phyloP scores from a whole-genome alignment of 2,888 invertebrate genomes.

The Tanaodytes sp. region DNA sequence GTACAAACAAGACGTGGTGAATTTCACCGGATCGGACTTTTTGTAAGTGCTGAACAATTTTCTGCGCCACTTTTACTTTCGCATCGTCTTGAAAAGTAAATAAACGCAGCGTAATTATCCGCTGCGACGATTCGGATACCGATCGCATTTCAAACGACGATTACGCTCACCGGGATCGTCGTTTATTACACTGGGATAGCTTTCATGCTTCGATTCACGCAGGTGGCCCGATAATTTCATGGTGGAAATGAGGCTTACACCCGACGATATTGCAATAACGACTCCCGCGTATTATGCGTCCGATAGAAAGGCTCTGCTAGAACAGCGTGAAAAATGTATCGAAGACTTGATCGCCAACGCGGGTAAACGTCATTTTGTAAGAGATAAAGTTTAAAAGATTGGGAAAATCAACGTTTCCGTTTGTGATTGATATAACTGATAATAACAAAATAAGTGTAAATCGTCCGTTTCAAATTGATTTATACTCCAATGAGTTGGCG shows the following conservation, averaged over 20 bases:
- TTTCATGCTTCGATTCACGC: conserved; percentile 46
- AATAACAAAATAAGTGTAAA: neutral
- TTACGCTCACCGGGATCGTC: too few species aligned
- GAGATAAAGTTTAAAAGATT: neutral
- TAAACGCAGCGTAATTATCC: too few species aligned
- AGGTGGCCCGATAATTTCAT: conserved; percentile 84
- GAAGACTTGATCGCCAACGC: conserved; percentile 60
- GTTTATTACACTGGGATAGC: conserved; percentile 17
- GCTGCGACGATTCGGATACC: conserved; percentile 68
- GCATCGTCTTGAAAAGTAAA: too few species aligned
- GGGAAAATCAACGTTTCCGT: too few species aligned
- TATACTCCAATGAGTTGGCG: too few species aligned
- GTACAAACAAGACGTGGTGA: conserved; percentile 76
- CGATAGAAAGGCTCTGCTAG: conserved; percentile 72
- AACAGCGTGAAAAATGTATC: conserved; percentile 62
- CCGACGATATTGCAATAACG: conserved; percentile 78
- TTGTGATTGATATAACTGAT: neutral
- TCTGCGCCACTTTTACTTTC: too few species aligned
- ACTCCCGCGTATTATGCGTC: conserved; percentile 78
- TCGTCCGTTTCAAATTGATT: too few species aligned
- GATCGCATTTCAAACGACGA: conserved; percentile 73
- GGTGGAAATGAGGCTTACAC: conserved; percentile 80
- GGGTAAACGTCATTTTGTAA: conserved; percentile 54
- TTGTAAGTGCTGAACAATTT: conserved; percentile 55
- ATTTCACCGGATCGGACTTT: conserved; percentile 77